Conservation (phyloP, 2,888 invertebrate genomes). For the Zaprionus obscuricornis region DNA sequence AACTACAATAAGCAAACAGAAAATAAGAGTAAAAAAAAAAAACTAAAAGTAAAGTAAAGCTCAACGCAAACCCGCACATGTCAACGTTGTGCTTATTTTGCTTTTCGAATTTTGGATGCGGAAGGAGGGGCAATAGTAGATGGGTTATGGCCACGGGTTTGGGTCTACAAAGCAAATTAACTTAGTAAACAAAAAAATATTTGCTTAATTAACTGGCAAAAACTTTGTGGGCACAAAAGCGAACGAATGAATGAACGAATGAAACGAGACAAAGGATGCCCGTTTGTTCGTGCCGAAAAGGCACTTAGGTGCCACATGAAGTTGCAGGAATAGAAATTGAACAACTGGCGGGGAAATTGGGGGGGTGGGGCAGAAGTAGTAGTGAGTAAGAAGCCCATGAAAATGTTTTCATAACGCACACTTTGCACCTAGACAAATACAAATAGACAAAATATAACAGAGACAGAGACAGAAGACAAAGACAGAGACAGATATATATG, state of each 20-base stretch:
- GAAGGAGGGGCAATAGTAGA: background rate
- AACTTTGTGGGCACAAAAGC: slow-evolving; percentile 61
- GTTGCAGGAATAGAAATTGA: no score
- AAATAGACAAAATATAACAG: slow-evolving; percentile 6
- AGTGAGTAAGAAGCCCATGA: slow-evolving; percentile 27
- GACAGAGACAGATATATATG: background rate
- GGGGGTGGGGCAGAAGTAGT: slow-evolving; percentile 2
- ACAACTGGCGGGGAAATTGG: background rate
- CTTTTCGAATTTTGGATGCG: background rate
- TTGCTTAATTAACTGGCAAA: slow-evolving; percentile 78
- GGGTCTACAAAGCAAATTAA: slow-evolving; percentile 59
- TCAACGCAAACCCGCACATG: slow-evolving; percentile 53
- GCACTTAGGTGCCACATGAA: no score
- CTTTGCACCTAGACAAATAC: slow-evolving; percentile 60
- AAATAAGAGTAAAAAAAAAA: no score
- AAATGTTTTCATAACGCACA: slow-evolving; percentile 66
- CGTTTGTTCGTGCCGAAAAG: slow-evolving; percentile 15
- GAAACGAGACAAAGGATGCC: slow-evolving; percentile 34
- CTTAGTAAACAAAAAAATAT: slow-evolving; percentile 67
- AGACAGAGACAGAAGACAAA: slow-evolving; percentile 13
- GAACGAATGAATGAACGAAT: no score
- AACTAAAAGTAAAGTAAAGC: no score
- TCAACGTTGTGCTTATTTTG: slow-evolving; percentile 38
- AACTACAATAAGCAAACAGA: slow-evolving; percentile 1
- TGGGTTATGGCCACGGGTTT: slow-evolving; percentile 19